Base-by-base conservation (phyloP, 2,113 vertebrate genomes). In the Aphyosemion australe region DNA sequence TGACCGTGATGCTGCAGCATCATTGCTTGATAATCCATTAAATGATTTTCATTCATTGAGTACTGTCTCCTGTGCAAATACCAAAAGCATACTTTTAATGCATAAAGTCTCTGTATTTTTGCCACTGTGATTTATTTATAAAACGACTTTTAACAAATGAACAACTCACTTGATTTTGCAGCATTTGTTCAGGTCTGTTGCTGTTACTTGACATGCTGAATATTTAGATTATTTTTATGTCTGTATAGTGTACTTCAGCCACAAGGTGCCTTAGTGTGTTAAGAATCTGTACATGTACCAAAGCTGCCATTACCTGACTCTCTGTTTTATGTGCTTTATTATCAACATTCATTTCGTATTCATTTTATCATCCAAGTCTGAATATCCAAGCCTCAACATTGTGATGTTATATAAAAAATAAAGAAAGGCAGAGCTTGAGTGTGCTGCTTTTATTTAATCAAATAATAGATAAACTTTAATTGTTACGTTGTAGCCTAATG, bases 261-360 rank as follows among this genome's bases (percentile, higher is more conserved):
- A 89, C 86, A 83, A 82, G 83, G 88, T 91, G 90, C 90, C 90
- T 91, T 91, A 89, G 75, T 83, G 74, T 84, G 55, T 83, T 78
- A 32, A 74, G 64, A 12, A 62, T 84, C 61, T 65, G 65, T 74
- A 72, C 21, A 55, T 72, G 61, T 82, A 77, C 52, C 67, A 70
- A 76, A 87, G 78, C 68, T 72, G 66, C 65, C 81, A 84, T 82
- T 64, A 71, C 14, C 1, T 61, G 37, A 63, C 46, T 56, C 14
- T 56, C 2, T 73, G 21, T 51, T 73, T 54, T 10, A 12, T 47
- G 39, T 18, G 26, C 41, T 32, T 64, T 70, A 69, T 54, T 39
- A 34, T 53, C 37, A 2, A 42, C 11, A 65, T 50, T 60, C 13
- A 47, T 78, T 82, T 67, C 70, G 5, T 78, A 63, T 76, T 81